These are phyloP conservation scores for Orgyia antiqua DNA, from an alignment of 2,888 invertebrate genomes.

Conservation along the genomic window DNA sequence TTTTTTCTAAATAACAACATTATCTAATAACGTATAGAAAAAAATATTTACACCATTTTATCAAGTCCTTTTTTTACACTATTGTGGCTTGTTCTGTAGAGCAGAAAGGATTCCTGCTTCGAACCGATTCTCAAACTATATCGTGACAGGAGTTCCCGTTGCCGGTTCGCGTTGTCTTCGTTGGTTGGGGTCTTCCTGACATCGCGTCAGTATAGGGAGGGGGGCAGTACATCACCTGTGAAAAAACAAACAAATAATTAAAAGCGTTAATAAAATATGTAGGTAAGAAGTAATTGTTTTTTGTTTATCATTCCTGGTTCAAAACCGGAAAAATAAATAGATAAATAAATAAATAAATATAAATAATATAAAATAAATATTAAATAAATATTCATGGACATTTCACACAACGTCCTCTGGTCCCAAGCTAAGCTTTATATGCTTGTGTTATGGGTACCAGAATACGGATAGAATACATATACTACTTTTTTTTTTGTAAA, in stretches of 20 bases:
- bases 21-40: conserved; percentile 14
- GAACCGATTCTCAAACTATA: conserved; percentile 66
- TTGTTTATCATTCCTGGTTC: no score
- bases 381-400: no score
- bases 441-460: no score
- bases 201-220: conserved; percentile 65
- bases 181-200: conserved; percentile 72
- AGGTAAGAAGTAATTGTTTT: no score
- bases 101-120: conserved; percentile 46
- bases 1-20: conserved; percentile 14
- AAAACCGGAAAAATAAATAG: no score
- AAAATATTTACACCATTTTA: conserved; percentile 18
- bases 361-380: no score
- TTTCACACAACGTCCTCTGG: no score
- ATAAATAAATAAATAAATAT: no score
- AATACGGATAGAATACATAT: no score
- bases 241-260: conserved; percentile 11
- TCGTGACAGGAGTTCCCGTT: conserved; percentile 82
- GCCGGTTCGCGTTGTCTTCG: conserved; percentile 84
- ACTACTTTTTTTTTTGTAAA: no score
- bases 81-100: conserved; percentile 51
- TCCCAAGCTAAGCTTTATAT: no score
- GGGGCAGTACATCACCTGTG: conserved; percentile 79
- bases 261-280: neutral
- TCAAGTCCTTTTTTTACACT: conserved; percentile 37